Conservation (phyloP, 64 coral and sea anemone species). For the Porites lutea region DNA sequence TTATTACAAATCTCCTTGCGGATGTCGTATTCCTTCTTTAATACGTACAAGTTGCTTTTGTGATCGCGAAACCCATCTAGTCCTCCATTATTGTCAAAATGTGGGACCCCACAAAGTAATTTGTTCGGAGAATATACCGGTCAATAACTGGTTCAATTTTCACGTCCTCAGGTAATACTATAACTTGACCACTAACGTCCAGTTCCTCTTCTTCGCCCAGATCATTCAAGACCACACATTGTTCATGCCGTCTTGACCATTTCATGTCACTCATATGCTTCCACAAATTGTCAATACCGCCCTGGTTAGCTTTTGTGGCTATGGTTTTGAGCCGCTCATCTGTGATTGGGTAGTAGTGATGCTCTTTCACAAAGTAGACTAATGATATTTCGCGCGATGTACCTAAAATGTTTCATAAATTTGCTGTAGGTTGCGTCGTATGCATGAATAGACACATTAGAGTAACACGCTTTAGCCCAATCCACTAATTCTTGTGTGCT, state of each 20-base stretch:
- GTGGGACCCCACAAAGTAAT: neutral
- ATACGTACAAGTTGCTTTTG: slow-evolving; percentile 10
- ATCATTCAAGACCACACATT: neutral
- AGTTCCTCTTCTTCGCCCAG: neutral
- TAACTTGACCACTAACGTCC: neutral
- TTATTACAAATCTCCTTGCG: too few species aligned
- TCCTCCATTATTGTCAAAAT: slow-evolving; percentile 17
- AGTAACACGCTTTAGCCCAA: too few species aligned
- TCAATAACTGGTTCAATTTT: neutral
- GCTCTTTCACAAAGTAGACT: slow-evolving; percentile 24
- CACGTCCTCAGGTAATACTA: neutral
- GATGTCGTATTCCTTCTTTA: neutral
- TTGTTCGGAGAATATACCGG: neutral
- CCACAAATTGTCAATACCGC: neutral
- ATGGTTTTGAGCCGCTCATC: slow-evolving; percentile 30
- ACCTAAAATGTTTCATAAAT: too few species aligned
- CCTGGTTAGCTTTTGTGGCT: slow-evolving; percentile 15
- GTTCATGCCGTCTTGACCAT: slow-evolving; percentile 29
- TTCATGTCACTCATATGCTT: slow-evolving; percentile 26
- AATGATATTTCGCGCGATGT: neutral
- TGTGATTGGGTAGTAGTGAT: slow-evolving; percentile 14
- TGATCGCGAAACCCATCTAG: slow-evolving; percentile 8
- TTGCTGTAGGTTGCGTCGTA: too few species aligned
- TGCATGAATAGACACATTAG: too few species aligned
- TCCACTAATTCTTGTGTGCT: slow-evolving; percentile 15